Percentiles rank a stretch among this genome's conserved stretches.
Conservation (phyloP, 2,113 vertebrate genomes). For the Pterocles gutturalis region DNA sequence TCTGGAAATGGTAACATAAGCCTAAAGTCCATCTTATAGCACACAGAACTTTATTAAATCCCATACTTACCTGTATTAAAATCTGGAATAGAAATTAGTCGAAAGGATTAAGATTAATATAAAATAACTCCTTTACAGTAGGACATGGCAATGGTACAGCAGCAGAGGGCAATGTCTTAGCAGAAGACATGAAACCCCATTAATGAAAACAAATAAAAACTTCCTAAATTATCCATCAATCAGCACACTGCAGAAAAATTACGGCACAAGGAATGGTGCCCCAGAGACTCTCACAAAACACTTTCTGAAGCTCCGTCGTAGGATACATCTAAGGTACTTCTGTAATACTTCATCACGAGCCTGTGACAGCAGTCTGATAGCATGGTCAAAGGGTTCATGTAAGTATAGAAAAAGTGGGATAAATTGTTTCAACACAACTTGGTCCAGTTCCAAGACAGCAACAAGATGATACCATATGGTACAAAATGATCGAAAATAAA, state of each 20-base stretch:
- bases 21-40: not conserved
- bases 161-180: not conserved
- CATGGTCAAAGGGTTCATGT: accelerated
- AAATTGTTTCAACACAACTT: not conserved
- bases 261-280: not conserved
- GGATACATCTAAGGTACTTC: not conserved
- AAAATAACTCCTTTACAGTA: not conserved
- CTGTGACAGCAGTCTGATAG: not conserved
- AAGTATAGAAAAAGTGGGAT: not conserved
- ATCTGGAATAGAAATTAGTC: not conserved
- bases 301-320: not conserved
- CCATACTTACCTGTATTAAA: not conserved
- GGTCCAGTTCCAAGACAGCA: not conserved
- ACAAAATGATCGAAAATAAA: not conserved
- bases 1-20: not conserved
- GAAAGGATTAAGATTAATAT: not conserved
- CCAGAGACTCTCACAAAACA: not conserved
- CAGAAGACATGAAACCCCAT: not conserved
- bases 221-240: not conserved
- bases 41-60: not conserved
- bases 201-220: not conserved
- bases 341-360: not conserved
- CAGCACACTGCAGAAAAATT: not conserved
- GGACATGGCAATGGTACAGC: not conserved
- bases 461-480: not conserved